Evolutionary conservation across 2,888 invertebrate genomes (phyloP), one percentile per base, ranked within the genome.

Genomic region (Drosophila siamana): DNA sequence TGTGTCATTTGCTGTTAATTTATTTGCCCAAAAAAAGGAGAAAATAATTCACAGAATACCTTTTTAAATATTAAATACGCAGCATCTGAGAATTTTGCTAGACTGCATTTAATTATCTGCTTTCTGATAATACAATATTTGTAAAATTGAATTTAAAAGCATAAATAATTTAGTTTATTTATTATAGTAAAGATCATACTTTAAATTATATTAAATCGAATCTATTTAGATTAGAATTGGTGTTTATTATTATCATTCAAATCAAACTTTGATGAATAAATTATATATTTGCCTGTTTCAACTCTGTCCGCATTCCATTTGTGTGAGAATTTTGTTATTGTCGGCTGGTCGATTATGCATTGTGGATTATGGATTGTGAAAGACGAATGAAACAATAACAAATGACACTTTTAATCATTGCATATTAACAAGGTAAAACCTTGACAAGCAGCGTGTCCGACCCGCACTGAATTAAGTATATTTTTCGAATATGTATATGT

Each of bases 371-470:
- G 52, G 52, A 16, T 52, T 52, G 40, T 41, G 52, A 8, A 40
- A 66, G 62, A 48, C 28, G 28, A 28, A 19, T 16, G 38, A 55
- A 86, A 62, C 74, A 71, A 69, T 82, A 80, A 89, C 74, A 88
- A 86, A 89, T 89, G 89, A 80, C 76, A 84, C 86, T 74, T 83
- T 86, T 73, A 89, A 86, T 89, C 86, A 89, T 89, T 71, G 81
- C 89, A 86, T 89, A 89, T 86, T 88, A 86, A 80, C 78, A 73
- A 72, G 68, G 52, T 46, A 63, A 72, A 72, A 74, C 83, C 82
- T 74, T 69, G 80, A 52, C 69, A 69, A 40, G 56, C 70, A 44
- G 62, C 55, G n/a, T 51, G 43, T 57, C 50, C 68, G 38, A 44
- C 74, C 85, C 82, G 85, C 76, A 82, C 61, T 60, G 30, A 46